Evolutionary conservation across 2,113 vertebrate species (phyloP).

Genomic region (Cisticola juncidis): DNA sequence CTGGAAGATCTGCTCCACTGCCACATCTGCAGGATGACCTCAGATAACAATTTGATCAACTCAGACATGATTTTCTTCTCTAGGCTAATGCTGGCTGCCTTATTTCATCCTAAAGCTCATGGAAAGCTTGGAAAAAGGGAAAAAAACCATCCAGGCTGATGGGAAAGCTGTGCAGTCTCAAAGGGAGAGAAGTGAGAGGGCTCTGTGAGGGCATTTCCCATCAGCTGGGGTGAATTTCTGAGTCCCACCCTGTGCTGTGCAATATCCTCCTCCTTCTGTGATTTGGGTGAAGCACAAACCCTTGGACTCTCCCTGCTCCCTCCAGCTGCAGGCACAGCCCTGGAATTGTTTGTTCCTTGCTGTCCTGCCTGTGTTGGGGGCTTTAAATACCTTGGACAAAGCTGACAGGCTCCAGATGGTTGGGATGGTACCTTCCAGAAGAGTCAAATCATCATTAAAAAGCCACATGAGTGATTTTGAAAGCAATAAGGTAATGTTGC

Average conservation of each 20-base stretch:
- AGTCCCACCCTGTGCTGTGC: background rate
- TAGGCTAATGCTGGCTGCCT: background rate
- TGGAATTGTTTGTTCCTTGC: background rate
- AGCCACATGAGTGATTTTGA: background rate
- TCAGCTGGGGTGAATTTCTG: background rate
- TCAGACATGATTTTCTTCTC: background rate
- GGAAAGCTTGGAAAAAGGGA: background rate
- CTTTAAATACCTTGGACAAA: background rate
- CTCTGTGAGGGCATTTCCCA: background rate
- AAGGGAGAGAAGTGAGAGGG: background rate
- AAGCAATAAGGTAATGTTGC: constrained; percentile 40
- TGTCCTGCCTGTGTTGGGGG: background rate
- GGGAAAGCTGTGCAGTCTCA: background rate
- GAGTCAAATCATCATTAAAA: constrained; percentile 1
- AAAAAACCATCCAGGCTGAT: background rate
- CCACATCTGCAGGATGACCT: background rate
- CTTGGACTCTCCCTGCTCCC: background rate
- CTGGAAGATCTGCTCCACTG: background rate
- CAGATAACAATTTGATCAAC: accelerated
- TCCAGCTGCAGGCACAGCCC: background rate
- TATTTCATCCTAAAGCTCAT: background rate
- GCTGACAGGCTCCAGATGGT: constrained; percentile 9
- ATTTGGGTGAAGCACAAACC: background rate
- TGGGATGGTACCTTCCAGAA: background rate
- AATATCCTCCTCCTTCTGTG: background rate